Evolutionary conservation across 92 coral and sea anemone species (phyloP).

Genomic region (Epizoanthus stellaris): DNA sequence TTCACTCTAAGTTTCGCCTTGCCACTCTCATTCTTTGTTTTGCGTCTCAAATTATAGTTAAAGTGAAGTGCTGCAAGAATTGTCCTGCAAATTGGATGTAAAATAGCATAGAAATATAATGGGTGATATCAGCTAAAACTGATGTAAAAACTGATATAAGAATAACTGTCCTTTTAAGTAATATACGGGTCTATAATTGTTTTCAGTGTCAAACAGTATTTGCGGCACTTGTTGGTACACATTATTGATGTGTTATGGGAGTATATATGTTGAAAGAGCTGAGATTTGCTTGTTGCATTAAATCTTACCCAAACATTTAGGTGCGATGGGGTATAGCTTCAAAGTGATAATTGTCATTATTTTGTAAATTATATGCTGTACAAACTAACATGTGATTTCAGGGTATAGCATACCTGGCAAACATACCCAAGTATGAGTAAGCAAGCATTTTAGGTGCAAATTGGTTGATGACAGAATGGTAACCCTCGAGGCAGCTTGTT

Average conservation of each 20-base stretch:
- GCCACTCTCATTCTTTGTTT: neutral
- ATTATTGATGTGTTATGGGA: too few species aligned
- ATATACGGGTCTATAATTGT: too few species aligned
- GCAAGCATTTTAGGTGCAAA: neutral
- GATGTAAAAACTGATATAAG: too few species aligned
- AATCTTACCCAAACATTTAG: too few species aligned
- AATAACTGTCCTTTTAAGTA: too few species aligned
- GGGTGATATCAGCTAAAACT: too few species aligned
- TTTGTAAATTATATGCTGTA: neutral
- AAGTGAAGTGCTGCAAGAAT: slow-evolving; percentile 49
- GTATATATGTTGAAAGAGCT: too few species aligned
- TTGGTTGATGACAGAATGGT: too few species aligned
- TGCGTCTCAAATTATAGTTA: slow-evolving; percentile 36
- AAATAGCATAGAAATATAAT: neutral
- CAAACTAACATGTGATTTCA: neutral
- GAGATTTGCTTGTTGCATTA: too few species aligned
- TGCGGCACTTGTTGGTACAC: too few species aligned
- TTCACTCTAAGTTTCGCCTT: neutral
- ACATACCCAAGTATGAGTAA: neutral
- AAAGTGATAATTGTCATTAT: neutral
- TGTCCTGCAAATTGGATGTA: neutral
- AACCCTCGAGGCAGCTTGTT: slow-evolving; percentile 5
- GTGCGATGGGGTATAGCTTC: too few species aligned
- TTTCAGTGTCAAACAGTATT: too few species aligned
- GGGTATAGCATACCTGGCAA: neutral